Percentiles rank a stretch among this genome's conserved stretches.
Evolutionary conservation across 2,888 invertebrate genomes (phyloP).

Genomic region (Temnothorax rugatulus): DNA sequence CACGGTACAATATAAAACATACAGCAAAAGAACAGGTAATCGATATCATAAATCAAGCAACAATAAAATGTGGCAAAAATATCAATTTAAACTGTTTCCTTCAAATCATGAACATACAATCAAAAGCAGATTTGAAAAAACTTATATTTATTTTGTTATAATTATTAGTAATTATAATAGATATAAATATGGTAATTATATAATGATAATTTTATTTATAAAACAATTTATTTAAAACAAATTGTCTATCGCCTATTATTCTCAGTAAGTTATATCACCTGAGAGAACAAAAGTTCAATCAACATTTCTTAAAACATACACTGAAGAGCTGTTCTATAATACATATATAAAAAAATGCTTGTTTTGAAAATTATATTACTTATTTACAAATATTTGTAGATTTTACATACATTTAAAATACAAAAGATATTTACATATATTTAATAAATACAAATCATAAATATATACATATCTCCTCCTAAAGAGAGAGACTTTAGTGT

Average conservation of each 20-base stretch:
- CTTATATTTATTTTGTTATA: slow-evolving; percentile 14
- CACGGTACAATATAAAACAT: not conserved
- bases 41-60: not conserved
- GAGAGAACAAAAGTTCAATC: not conserved
- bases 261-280: not conserved
- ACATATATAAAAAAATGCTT: slow-evolving; percentile 17
- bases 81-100: not conserved
- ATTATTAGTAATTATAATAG: slow-evolving; percentile 1
- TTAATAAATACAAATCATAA: slow-evolving; percentile 22
- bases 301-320: slow-evolving; percentile 28
- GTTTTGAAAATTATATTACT: slow-evolving; percentile 5
- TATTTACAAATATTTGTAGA: slow-evolving; percentile 12
- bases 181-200: not conserved
- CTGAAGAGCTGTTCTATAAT: not conserved
- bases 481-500: not conserved
- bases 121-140: not conserved
- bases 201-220: slow-evolving; percentile 21
- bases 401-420: slow-evolving; percentile 6
- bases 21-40: not conserved
- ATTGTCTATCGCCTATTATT: slow-evolving; percentile 7
- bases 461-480: slow-evolving; percentile 3
- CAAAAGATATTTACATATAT: slow-evolving; percentile 22
- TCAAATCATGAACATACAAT: not conserved
- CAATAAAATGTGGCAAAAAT: not conserved
- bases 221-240: slow-evolving; percentile 27